phyloP scores from a whole-genome alignment of 2,113 vertebrate genomes.

The Arvicanthis niloticus region DNA sequence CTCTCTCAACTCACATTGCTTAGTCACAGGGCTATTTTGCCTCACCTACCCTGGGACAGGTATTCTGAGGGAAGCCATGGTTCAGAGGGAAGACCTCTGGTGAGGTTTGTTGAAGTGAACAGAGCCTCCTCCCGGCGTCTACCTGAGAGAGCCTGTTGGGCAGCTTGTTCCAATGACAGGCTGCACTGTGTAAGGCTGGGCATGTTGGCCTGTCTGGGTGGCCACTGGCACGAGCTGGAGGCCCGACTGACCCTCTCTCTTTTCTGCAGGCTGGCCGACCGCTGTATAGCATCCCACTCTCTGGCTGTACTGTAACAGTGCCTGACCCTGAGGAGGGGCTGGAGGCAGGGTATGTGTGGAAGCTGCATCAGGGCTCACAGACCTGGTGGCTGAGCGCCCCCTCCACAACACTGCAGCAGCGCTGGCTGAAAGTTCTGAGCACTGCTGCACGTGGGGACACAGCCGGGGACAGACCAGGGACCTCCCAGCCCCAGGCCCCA shows the following conservation, averaged over 20 bases:
- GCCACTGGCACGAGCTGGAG: no score
- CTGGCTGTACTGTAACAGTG: constrained; percentile 89
- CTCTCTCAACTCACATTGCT: background rate
- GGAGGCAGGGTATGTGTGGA: constrained; percentile 88
- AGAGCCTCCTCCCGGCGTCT: background rate
- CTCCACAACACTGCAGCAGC: constrained; percentile 89
- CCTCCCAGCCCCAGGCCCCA: constrained; percentile 80
- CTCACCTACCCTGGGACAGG: background rate
- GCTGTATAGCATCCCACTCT: constrained; percentile 87
- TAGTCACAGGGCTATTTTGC: background rate
- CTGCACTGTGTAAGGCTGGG: background rate
- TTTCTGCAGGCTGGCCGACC: constrained; percentile 87
- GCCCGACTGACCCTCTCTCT: background rate
- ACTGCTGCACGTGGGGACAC: constrained; percentile 86
- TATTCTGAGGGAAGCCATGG: background rate
- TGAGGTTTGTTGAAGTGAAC: no score
- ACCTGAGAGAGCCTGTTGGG: background rate
- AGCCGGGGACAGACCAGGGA: constrained; percentile 81
- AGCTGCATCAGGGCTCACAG: constrained; percentile 90
- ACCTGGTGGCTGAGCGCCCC: constrained; percentile 90
- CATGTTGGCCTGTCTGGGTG: background rate
- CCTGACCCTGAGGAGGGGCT: constrained; percentile 85
- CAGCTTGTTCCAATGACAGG: background rate
- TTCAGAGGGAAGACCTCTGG: background rate
- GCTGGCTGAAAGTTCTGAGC: constrained; percentile 92